A percentile compares a stretch with the other conserved stretches of the same genome.
Evolutionary conservation across 1,140 invertebrate genomes (phyloP).

Genomic region (Parapsyche elsis): DNA sequence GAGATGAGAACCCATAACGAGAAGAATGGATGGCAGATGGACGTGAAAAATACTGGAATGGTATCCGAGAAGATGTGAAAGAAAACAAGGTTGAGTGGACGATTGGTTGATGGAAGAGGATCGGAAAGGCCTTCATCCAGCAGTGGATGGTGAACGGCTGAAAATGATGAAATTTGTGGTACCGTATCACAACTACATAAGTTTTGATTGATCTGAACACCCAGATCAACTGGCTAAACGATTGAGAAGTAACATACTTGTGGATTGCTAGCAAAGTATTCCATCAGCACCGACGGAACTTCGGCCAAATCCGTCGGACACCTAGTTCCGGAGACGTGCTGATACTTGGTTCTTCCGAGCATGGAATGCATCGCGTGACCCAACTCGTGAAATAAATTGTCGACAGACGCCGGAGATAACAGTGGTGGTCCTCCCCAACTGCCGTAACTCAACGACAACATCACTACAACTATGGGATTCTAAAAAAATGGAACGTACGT

Average conservation of each 20-base stretch:
- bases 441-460: conserved; percentile 86
- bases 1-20: no score
- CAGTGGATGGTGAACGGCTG: no score
- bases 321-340: conserved; percentile 97
- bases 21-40: no score
- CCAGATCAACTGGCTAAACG: no score
- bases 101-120: no score
- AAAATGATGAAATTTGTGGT: background rate
- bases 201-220: background rate
- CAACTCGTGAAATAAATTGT: conserved; percentile 99
- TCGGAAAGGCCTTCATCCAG: no score
- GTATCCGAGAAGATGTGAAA: no score
- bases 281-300: conserved; percentile 98
- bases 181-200: no score
- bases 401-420: conserved; percentile 84
- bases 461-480: conserved; percentile 93
- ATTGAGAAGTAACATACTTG: conserved; percentile 69
- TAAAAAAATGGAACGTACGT: conserved; percentile 63
- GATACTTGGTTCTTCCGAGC: conserved; percentile 93
- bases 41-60: no score
- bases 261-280: conserved; percentile 94
- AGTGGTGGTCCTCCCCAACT: conserved; percentile 82
- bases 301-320: conserved; percentile 98
- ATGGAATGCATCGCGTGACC: conserved; percentile 99
- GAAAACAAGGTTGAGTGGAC: no score